Evolutionary conservation across 2,888 invertebrate genomes (phyloP), one percentile per base, ranked within the genome.

Genomic region (Hypselothyrea guttata): DNA sequence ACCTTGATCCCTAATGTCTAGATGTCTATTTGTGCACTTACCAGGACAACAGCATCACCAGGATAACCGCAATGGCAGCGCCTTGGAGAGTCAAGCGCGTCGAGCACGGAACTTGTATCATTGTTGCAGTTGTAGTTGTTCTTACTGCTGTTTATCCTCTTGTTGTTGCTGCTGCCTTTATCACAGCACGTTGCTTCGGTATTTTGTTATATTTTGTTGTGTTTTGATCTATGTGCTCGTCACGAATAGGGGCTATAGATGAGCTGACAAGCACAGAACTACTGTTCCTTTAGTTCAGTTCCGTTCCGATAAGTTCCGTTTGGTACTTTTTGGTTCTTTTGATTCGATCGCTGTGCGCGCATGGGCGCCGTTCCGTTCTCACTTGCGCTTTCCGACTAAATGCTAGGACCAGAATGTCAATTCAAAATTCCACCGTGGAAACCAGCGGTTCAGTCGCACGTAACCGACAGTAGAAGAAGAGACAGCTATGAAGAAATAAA

Each of bases 21-120:
- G 31, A 27, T 30, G 18, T 42, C 0, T 48, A 44, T 52, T 4
- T 16, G 15, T 41, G 33, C 33, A 81, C 87, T 86, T 68, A 88
- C 87, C 87, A 87, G 75, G 83, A 68, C 60, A 87, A 71, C 42
- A 87, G 49, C 35, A 77, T 45, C 52, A 82, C 54, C 40, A 71
- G 57, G 40, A 71, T 45, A n/a, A 87, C 37, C 27, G 71, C 77
- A 7, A 56, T 28, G 66, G 71, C 42, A 58, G 57, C 74, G 30
- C 73, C 69, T 30, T 78, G 75, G 48, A 88, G 55, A 47, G 74
- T 56, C 30, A 81, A 51, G 48, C 70, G 72, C 34, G 66, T 74
- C 22, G 75, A 72, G 58, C 77, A 57, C 45, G 73, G 66, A 62
- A 85, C 67, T 60, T 75, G 71, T 31, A 83, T 72, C 86, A 87